A percentile compares a stretch with the other conserved stretches of the same genome.
Conservation (phyloP, 2,797 vertebrate species). For the Champsocephalus gunnari region DNA sequence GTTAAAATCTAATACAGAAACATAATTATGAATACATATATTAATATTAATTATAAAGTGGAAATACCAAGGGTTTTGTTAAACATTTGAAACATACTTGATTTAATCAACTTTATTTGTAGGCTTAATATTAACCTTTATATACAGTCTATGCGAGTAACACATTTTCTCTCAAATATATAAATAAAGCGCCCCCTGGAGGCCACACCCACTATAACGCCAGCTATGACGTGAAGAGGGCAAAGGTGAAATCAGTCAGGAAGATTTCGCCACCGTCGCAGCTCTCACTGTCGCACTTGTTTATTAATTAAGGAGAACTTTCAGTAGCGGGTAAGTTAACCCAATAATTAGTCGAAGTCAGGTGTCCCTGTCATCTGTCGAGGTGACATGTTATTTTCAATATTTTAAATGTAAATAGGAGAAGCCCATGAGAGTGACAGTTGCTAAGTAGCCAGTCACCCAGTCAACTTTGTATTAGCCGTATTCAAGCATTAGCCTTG, state of each 20-base stretch:
- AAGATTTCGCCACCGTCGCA: conserved; percentile 70
- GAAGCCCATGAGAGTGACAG: conserved; percentile 15
- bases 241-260: conserved; percentile 75
- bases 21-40: not conserved
- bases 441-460: conserved; percentile 47
- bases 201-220: conserved; percentile 14
- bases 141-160: not conserved
- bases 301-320: conserved; percentile 62
- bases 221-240: conserved; percentile 46
- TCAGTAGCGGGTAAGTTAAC: conserved; percentile 66
- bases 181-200: conserved; percentile 22
- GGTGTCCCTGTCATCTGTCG: not conserved
- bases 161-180: not conserved
- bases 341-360: not conserved
- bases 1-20: no score
- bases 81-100: not conserved
- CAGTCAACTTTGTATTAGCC: conserved; percentile 71
- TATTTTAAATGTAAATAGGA: not conserved
- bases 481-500: conserved; percentile 50
- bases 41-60: no score
- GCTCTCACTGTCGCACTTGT: conserved; percentile 72
- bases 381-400: not conserved
- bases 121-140: no score
- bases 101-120: not conserved
- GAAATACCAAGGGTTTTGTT: accelerated